Evolutionary conservation across 1,140 invertebrate genomes (phyloP), one percentile per base, ranked within the genome.

Genomic region (Pseudomyrmex dendroicus): DNA sequence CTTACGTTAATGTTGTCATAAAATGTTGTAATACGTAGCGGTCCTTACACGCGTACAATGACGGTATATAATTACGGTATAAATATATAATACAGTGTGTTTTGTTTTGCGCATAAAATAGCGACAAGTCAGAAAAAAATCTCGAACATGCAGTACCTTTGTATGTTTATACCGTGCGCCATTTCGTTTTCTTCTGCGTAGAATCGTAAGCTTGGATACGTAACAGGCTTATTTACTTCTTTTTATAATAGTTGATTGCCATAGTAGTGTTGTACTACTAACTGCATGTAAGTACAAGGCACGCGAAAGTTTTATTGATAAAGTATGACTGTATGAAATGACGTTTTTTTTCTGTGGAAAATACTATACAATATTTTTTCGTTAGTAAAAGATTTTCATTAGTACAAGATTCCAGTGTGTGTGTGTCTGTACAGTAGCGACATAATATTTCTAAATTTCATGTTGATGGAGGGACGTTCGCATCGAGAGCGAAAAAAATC

Each of bases 241-340:
- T 89, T 86, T 72, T 72, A 76, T 70, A 46, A 85, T 89, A 89
- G 86, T 78, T 87, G 88, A 87, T 66, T 90, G 88, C 35, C 73
- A 73, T 88, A 83, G 87, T 84, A 84, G 64, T 85, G 82, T 67
- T 90, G 86, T 89, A 84, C 57, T 77, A 86, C 66, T 83, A 82
- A 87, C 77, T 89, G 89, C 89, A 89, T 89, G 89, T 84, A 80
- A 86, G 57, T 88, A 85, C 74, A 84, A 86, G 88, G 88, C 88
- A 89, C 87, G 84, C 82, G 88, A 86, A 56, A 83, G 12, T 80
- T 78, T 46, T 73, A 35, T 35, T 85, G 57, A 73, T 83, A 10
- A 74, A 66, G 66, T 84, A 73, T 84, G 54, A 80, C 57, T 86
- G 85, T 87, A 68, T 80, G 85, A 61, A 70, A 84, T 4, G 35